Conservation (phyloP, 2,113 vertebrate genomes). For the Ovis aries region ARS-UI_Ramb_v3.0 NC_056080.1:2008001-2008500, state of each 20-base stretch:
- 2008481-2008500: background rate
- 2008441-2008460: background rate
- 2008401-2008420: background rate
- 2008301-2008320: background rate
- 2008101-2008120: background rate
- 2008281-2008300: rapidly evolving
- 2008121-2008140: background rate
- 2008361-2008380: rapidly evolving
- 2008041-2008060: background rate
- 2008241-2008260: no score
- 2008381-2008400: background rate
- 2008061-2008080: background rate
- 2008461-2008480: background rate
- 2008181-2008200: rapidly evolving
- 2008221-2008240: rapidly evolving
- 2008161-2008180: rapidly evolving
- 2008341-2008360: no score
- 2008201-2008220: rapidly evolving
- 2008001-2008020: background rate
- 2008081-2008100: background rate
- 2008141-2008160: background rate
- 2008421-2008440: background rate
- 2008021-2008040: background rate
- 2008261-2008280: background rate
- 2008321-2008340: no score